Evolutionary conservation across 1,140 invertebrate genomes (phyloP), one percentile per base, ranked within the genome.

Genomic region (Platorchestia sp.): DNA sequence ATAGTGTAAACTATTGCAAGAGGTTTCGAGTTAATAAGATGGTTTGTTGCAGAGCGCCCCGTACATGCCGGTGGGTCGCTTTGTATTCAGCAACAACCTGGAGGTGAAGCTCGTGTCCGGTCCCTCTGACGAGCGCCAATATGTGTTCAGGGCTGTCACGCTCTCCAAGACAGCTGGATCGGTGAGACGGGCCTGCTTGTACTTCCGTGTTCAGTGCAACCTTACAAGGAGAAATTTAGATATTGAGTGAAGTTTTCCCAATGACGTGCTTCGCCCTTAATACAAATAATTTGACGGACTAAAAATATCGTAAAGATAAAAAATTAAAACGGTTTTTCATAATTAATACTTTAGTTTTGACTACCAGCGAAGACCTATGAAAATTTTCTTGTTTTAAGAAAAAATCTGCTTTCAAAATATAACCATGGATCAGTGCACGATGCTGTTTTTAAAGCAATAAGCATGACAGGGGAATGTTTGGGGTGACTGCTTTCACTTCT

Each of bases 1-100:
- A n/a, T n/a, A n/a, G n/a, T n/a, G n/a, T n/a, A n/a, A n/a, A n/a
- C n/a, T n/a, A n/a, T n/a, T n/a, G n/a, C n/a, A n/a, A n/a, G n/a
- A n/a, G n/a, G n/a, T n/a, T n/a, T n/a, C n/a, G n/a, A n/a, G n/a
- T n/a, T n/a, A n/a, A n/a, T n/a, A n/a, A n/a, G n/a, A n/a, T 7
- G 19, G 41, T n/a, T 27, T 89, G 10, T 89, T 89, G 86, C 86
- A 93, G 91, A 19, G 91, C n/a, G 43, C 45, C 3, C 41, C 91
- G 44, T 93, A 93, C 91, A 45, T 93, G 45, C 91, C 91, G 19
- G 41, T 93, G 44, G 45, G 44, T 6, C 91, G 91, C 91, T 93
- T 42, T 10, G 91, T 93, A 7, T 45, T 47, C 41, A 40, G n/a
- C 7, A 93, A 91, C 44, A 27, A 40, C 45, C 45, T 93, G 45